Conservation (phyloP, 2,797 vertebrate genomes). For the Molossus alvarezi region DNA sequence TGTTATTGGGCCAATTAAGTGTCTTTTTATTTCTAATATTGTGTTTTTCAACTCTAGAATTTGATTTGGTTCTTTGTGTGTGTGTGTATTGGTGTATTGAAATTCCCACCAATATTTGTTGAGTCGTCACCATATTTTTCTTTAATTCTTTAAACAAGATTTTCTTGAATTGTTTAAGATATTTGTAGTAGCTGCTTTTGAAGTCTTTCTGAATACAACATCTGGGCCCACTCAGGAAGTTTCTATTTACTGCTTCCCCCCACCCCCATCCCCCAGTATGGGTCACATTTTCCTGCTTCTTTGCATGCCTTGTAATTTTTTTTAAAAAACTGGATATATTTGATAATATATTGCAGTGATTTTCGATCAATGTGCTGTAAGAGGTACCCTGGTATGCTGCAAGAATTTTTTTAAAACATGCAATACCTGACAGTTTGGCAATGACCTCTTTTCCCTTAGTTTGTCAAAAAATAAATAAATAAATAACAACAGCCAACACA, state of each 20-base stretch:
- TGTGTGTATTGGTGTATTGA: neutral
- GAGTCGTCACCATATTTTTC: neutral
- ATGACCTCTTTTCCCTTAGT: neutral
- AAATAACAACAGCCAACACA: neutral
- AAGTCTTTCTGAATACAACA: conserved; percentile 18
- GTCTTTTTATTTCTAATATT: conserved; percentile 47
- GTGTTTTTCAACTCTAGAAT: conserved; percentile 61
- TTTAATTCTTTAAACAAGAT: conserved; percentile 4
- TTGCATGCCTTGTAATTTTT: conserved; percentile 15
- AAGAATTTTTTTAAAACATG: neutral
- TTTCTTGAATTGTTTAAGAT: conserved; percentile 7
- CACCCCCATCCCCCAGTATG: neutral
- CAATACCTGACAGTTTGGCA: neutral
- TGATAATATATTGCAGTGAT: neutral
- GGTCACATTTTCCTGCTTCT: conserved; percentile 35
- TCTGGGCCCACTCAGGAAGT: neutral
- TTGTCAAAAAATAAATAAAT: neutral
- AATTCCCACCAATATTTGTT: neutral
- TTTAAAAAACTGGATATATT: conserved; percentile 56
- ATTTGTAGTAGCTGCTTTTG: conserved; percentile 45
- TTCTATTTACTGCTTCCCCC: conserved; percentile 41
- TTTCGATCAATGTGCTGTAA: neutral
- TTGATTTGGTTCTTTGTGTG: neutral
- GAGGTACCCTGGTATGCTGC: neutral
- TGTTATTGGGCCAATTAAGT: neutral